phyloP scores from a whole-genome alignment of 2,888 invertebrate genomes.

The Tuta absoluta region DNA sequence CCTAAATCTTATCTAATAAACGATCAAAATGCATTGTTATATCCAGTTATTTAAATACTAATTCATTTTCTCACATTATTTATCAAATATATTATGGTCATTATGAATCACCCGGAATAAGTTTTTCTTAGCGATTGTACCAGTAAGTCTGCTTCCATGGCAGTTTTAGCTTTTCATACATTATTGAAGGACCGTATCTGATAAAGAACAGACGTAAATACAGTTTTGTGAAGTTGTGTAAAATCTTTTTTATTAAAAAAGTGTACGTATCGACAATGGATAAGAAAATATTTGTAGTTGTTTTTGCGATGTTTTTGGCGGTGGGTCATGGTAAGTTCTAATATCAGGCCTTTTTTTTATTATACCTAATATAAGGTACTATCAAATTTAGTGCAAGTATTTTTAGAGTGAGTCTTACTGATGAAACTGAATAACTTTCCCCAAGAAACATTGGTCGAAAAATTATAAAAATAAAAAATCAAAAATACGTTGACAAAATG shows the following conservation, averaged over 20 bases:
- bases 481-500: too few relatives aligned
- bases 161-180: conserved; percentile 44
- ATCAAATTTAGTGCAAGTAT: too few relatives aligned
- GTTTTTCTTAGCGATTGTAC: conserved; percentile 55
- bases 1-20: background rate
- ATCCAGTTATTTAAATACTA: background rate
- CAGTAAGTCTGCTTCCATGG: conserved; percentile 61
- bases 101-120: conserved; percentile 23
- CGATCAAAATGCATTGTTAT: background rate
- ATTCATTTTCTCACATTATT: background rate
- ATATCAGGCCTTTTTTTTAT: background rate
- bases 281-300: conserved; percentile 48
- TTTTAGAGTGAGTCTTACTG: too few relatives aligned
- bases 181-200: conserved; percentile 39
- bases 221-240: conserved; percentile 27
- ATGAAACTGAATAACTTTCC: too few relatives aligned
- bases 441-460: too few relatives aligned
- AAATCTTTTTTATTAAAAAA: conserved; percentile 24
- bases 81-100: background rate
- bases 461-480: too few relatives aligned
- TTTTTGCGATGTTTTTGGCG: conserved; percentile 50
- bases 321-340: conserved; percentile 52
- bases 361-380: background rate
- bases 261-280: conserved; percentile 48
- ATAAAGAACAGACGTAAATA: conserved; percentile 36